Evolutionary conservation across 1,140 invertebrate species (phyloP).

Genomic region (Papilio glaucus): DNA sequence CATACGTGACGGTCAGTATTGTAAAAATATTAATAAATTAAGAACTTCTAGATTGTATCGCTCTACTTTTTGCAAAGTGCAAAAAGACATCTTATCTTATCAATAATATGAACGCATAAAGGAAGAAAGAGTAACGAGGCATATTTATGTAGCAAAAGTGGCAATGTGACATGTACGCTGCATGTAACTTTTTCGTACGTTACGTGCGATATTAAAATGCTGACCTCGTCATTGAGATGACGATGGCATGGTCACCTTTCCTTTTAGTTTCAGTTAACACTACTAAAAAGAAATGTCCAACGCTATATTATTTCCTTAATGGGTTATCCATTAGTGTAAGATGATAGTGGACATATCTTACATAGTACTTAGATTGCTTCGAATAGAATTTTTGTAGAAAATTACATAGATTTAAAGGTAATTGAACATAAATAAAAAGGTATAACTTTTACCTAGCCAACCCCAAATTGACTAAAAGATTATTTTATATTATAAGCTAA

Average conservation of each 20-base stretch:
- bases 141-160: too few relatives aligned
- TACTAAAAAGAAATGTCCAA: neutral
- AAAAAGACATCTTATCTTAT: neutral
- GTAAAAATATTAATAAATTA: too few relatives aligned
- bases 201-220: neutral
- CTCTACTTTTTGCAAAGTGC: neutral
- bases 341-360: neutral
- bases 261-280: neutral
- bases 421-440: too few relatives aligned
- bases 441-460: too few relatives aligned
- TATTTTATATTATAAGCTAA: too few relatives aligned
- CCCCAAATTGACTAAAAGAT: too few relatives aligned
- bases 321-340: slow-evolving; percentile 1
- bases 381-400: too few relatives aligned
- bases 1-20: too few relatives aligned
- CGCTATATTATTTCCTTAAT: slow-evolving; percentile 13
- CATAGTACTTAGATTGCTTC: too few relatives aligned
- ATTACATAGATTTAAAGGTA: too few relatives aligned
- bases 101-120: neutral
- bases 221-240: neutral
- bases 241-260: slow-evolving; percentile 3
- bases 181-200: neutral
- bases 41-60: neutral
- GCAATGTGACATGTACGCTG: too few relatives aligned
- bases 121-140: neutral